These are phyloP conservation scores for Poecile atricapillus DNA, from an alignment of 2,113 vertebrate species.

Conservation along the genomic window DNA sequence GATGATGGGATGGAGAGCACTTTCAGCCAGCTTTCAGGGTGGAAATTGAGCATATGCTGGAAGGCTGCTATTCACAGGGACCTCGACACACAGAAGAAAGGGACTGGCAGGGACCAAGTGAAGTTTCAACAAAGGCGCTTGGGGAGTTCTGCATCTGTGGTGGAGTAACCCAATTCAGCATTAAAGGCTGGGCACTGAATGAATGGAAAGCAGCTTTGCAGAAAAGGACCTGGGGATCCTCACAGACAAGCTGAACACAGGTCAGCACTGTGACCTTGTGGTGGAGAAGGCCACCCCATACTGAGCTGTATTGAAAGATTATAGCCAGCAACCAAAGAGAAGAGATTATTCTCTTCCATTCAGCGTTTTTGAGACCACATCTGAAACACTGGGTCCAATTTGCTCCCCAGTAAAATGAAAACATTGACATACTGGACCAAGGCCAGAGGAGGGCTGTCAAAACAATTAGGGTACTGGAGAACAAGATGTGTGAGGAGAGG, in stretches of 20 bases:
- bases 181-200: background rate
- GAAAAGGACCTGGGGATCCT: background rate
- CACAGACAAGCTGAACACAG: background rate
- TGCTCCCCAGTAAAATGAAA: constrained; percentile 11
- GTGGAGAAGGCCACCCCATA: background rate
- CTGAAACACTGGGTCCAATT: background rate
- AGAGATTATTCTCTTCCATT: background rate
- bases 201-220: background rate
- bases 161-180: background rate
- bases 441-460: constrained; percentile 36
- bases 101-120: background rate
- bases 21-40: background rate
- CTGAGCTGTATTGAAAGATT: background rate
- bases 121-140: background rate
- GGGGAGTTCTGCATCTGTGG: background rate
- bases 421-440: background rate
- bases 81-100: background rate
- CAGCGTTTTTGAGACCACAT: background rate
- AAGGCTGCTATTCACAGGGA: background rate
- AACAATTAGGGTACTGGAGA: constrained; percentile 4
- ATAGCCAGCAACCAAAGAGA: background rate
- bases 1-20: background rate
- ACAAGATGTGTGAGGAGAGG: background rate
- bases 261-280: constrained; percentile 21
- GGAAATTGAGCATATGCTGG: background rate